Percentiles rank a stretch among this genome's conserved stretches.
Evolutionary conservation across 2,797 vertebrate species (phyloP).

Genomic region (Arctocebus calabarensis): DNA sequence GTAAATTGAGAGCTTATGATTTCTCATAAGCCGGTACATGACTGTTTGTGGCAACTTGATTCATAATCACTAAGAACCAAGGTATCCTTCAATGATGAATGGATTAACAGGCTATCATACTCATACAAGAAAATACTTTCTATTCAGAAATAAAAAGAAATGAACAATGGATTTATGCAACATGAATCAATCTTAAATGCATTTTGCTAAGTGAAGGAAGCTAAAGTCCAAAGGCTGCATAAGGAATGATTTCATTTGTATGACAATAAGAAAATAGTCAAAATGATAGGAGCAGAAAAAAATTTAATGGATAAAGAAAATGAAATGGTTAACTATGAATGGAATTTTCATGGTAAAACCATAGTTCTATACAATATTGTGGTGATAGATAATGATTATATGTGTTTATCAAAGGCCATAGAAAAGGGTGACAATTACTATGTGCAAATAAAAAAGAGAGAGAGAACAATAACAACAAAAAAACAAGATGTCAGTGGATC

Average conservation of each 20-base stretch:
- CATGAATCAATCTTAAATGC: background rate
- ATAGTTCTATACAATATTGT: rapidly evolving
- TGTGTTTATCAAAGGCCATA: background rate
- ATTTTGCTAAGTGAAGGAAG: background rate
- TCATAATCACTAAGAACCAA: background rate
- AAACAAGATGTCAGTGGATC: background rate
- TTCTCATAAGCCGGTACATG: background rate
- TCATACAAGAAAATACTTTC: background rate
- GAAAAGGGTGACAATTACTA: background rate
- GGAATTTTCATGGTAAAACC: background rate
- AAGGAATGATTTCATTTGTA: background rate
- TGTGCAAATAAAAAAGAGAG: background rate
- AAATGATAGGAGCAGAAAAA: background rate
- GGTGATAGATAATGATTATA: no score
- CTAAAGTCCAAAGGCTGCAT: background rate
- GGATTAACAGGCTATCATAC: background rate
- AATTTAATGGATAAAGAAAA: no score
- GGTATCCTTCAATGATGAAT: background rate
- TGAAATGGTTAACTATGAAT: background rate
- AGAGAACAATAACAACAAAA: background rate
- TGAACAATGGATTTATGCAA: background rate
- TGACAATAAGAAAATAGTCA: background rate
- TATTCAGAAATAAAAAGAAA: background rate
- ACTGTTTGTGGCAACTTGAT: background rate
- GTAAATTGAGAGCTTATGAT: background rate